A percentile compares a stretch with the other conserved stretches of the same genome.
Evolutionary conservation across 2,888 invertebrate species (phyloP).

Genomic region (Scaptomyza reducta): DNA sequence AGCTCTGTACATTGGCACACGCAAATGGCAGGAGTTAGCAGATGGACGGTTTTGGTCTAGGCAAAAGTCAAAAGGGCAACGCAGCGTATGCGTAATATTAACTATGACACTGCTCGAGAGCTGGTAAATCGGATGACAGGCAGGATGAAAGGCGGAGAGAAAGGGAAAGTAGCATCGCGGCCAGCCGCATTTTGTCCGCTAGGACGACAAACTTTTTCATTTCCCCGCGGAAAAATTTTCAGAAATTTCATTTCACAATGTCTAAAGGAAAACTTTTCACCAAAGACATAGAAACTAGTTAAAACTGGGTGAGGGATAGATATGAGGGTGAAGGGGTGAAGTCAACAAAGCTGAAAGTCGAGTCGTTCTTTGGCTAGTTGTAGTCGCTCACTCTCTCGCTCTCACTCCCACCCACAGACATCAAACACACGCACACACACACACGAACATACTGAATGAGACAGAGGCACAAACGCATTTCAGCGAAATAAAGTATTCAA

Average conservation of each 20-base stretch:
- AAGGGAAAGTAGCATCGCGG: slow-evolving; percentile 13
- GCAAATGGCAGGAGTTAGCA: slow-evolving; percentile 51
- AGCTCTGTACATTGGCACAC: slow-evolving; percentile 61
- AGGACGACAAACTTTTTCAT: slow-evolving; percentile 78
- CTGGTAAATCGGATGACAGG: slow-evolving; percentile 22
- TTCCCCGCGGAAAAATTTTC: slow-evolving; percentile 81
- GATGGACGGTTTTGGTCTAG: slow-evolving; percentile 26
- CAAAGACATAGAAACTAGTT: slow-evolving; percentile 80
- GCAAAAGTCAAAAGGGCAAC: slow-evolving; percentile 76
- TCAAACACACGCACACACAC: slow-evolving; percentile 17
- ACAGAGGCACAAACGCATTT: slow-evolving; percentile 63
- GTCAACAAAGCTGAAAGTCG: slow-evolving; percentile 73
- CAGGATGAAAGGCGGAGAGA: background rate
- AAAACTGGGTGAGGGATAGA: slow-evolving; percentile 40
- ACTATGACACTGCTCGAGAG: slow-evolving; percentile 60
- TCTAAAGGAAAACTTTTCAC: slow-evolving; percentile 72
- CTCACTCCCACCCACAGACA: slow-evolving; percentile 8
- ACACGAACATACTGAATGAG: slow-evolving; percentile 21
- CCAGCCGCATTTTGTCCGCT: slow-evolving; percentile 76
- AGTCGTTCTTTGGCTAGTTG: slow-evolving; percentile 62
- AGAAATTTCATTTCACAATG: slow-evolving; percentile 80
- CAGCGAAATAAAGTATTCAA: slow-evolving; percentile 80
- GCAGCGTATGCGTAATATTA: slow-evolving; percentile 75
- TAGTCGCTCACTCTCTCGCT: slow-evolving; percentile 4
- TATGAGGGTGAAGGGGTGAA: slow-evolving; percentile 15